Evolutionary conservation across 2,797 vertebrate genomes (phyloP).

Genomic region (Alauda arvensis): DNA sequence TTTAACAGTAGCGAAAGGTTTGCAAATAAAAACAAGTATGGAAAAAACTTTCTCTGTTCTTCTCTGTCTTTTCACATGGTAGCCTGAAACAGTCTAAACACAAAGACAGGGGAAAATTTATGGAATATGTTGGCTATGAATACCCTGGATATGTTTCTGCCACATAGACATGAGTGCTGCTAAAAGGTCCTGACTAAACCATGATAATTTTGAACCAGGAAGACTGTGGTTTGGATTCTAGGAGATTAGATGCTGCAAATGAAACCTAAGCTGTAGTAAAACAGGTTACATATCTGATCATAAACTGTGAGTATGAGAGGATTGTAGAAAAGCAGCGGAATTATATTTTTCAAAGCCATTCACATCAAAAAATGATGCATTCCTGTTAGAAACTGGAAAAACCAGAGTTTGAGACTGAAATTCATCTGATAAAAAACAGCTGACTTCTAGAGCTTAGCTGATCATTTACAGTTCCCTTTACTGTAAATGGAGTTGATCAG

Average conservation of each 20-base stretch:
- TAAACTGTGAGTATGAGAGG: background rate
- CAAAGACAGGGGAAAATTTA: background rate
- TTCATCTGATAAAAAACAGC: background rate
- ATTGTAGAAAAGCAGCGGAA: background rate
- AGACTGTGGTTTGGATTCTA: background rate
- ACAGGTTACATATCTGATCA: background rate
- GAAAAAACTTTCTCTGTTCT: background rate
- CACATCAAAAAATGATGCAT: background rate
- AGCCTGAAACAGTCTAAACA: background rate
- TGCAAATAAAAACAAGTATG: background rate
- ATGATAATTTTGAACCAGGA: background rate
- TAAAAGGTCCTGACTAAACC: background rate
- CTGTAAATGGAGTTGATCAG: background rate
- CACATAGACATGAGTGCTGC: background rate
- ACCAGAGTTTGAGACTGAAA: background rate
- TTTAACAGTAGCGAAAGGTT: background rate
- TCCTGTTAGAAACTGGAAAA: background rate
- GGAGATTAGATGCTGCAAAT: background rate
- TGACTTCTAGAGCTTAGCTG: background rate
- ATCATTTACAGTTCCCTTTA: background rate
- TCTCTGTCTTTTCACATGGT: background rate
- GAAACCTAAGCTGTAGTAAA: background rate
- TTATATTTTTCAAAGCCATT: background rate
- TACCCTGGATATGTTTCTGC: background rate
- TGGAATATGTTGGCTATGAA: background rate